Evolutionary conservation across 2,888 invertebrate species (phyloP).

Genomic region (Panopea generosa): DNA sequence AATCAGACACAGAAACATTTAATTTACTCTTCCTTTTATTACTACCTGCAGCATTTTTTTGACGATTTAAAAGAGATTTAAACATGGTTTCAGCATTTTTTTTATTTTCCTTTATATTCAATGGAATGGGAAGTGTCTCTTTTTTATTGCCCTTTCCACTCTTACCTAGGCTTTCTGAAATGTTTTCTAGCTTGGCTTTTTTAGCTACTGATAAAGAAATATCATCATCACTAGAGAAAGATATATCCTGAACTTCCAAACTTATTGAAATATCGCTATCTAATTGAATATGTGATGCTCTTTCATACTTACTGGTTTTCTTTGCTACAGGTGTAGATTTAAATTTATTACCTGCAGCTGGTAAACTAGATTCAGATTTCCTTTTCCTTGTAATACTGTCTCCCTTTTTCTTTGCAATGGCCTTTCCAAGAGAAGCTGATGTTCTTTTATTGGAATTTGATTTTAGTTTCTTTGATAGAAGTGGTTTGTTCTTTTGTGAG

Average conservation of each 20-base stretch:
- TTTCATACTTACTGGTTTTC: too few species aligned
- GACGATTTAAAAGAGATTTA: background rate
- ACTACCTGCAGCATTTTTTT: background rate
- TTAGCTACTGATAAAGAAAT: background rate
- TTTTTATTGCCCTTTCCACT: too few species aligned
- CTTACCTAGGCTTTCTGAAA: too few species aligned
- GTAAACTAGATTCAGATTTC: background rate
- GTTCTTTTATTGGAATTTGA: too few species aligned
- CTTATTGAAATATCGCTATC: too few species aligned
- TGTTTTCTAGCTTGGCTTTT: background rate
- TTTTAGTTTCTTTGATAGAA: too few species aligned
- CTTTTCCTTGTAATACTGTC: background rate
- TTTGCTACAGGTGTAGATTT: too few species aligned
- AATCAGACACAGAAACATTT: slow-evolving; percentile 32
- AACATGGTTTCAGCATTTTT: background rate
- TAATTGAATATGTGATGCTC: too few species aligned
- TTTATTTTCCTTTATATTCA: slow-evolving; percentile 7
- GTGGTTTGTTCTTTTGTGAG: too few species aligned
- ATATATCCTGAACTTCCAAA: slow-evolving; percentile 30
- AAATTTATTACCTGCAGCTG: too few species aligned
- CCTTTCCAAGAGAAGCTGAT: background rate
- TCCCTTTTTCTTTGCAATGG: background rate
- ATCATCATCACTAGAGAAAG: slow-evolving; percentile 32
- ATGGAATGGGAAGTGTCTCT: slow-evolving; percentile 1
- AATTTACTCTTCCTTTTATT: slow-evolving; percentile 29